phyloP scores from a whole-genome alignment of 2,113 vertebrate species.

The Erpornis zantholeuca region DNA sequence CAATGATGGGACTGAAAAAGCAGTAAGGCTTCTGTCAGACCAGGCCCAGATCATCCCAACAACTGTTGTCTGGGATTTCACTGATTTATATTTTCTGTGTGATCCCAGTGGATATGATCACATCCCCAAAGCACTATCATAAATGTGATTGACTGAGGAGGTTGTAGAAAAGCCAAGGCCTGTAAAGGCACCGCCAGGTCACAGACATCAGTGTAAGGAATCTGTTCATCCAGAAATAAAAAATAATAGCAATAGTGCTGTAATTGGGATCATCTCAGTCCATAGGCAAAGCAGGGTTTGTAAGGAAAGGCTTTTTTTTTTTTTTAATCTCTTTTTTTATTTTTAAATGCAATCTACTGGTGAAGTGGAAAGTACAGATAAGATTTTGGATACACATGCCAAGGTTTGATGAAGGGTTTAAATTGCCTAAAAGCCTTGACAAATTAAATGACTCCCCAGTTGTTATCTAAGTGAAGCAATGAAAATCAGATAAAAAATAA shows the following conservation, averaged over 20 bases:
- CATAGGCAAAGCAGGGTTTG: not conserved
- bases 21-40: not conserved
- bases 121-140: not conserved
- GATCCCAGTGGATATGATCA: not conserved
- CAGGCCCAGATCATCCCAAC: not conserved
- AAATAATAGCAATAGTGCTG: not conserved
- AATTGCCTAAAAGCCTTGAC: not conserved
- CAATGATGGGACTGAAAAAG: not conserved
- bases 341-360: not conserved
- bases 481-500: not conserved
- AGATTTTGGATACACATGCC: not conserved
- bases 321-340: not conserved
- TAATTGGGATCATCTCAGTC: not conserved
- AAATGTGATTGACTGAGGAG: not conserved
- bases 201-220: rapidly evolving
- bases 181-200: not conserved
- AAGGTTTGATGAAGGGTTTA: not conserved
- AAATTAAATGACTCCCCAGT: not conserved
- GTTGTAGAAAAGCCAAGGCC: not conserved
- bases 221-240: not conserved
- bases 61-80: not conserved
- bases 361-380: not conserved
- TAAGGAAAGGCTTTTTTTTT: not conserved
- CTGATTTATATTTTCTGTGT: not conserved
- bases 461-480: not conserved